These are phyloP conservation scores for Ectemnius continuus DNA, from an alignment of 2,888 invertebrate genomes.

Conservation along the genomic window DNA sequence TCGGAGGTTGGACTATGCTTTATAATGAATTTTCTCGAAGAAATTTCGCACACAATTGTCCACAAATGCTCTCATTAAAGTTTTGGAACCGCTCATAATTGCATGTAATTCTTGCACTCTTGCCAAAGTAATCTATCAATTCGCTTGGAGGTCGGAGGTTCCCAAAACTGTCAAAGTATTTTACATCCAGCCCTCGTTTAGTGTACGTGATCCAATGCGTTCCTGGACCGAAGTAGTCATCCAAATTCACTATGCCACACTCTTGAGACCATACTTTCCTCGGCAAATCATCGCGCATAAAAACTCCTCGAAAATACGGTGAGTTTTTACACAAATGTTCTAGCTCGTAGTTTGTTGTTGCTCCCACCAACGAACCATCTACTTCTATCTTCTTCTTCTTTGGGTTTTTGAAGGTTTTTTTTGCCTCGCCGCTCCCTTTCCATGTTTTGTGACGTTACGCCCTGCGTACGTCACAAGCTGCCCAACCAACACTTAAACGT, in stretches of 20 bases:
- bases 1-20: too few relatives aligned
- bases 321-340: not conserved
- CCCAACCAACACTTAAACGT: too few relatives aligned
- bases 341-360: not conserved
- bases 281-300: not conserved
- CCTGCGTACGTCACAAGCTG: too few relatives aligned
- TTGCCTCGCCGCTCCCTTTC: too few relatives aligned
- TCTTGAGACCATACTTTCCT: not conserved
- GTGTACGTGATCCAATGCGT: not conserved
- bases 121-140: slow-evolving; percentile 1
- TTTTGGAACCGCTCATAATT: not conserved
- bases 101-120: not conserved
- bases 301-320: not conserved
- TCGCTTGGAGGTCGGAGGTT: slow-evolving; percentile 9
- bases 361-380: too few relatives aligned
- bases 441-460: too few relatives aligned
- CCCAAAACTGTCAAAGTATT: slow-evolving; percentile 11
- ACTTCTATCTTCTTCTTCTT: too few relatives aligned
- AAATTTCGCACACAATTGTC: not conserved
- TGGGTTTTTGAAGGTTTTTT: too few relatives aligned
- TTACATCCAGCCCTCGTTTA: not conserved
- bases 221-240: not conserved
- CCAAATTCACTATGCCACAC: not conserved
- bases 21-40: too few relatives aligned
- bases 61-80: not conserved